These are phyloP conservation scores for Ennomos quercinarius DNA, from an alignment of 2,888 invertebrate species.

Conservation along the genomic window DNA sequence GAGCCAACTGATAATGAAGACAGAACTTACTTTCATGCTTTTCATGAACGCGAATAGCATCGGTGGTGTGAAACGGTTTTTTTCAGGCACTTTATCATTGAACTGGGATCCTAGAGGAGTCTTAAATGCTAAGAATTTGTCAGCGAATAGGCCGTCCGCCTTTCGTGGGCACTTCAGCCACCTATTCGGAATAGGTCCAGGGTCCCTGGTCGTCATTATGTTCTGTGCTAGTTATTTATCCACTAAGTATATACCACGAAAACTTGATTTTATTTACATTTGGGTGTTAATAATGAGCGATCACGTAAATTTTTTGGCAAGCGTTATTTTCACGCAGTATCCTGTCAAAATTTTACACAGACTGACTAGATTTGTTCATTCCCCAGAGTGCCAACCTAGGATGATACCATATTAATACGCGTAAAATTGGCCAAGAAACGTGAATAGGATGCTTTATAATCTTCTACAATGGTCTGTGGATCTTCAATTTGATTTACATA, in stretches of 20 bases:
- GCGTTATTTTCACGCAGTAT: no score
- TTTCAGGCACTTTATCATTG: constrained; percentile 93
- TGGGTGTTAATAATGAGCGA: constrained; percentile 10
- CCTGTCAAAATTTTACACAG: no score
- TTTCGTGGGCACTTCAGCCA: constrained; percentile 96
- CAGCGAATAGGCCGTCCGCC: constrained; percentile 88
- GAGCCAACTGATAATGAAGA: constrained; percentile 8
- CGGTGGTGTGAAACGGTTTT: constrained; percentile 93
- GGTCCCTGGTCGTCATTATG: constrained; percentile 70
- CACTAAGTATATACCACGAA: constrained; percentile 32
- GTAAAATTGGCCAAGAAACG: no score
- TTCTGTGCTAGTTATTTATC: constrained; percentile 29
- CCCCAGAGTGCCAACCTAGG: no score
- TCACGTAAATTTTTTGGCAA: constrained; percentile 22
- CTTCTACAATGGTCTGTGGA: no score
- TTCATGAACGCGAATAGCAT: constrained; percentile 94
- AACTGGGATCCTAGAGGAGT: constrained; percentile 95
- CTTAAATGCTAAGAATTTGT: constrained; percentile 97
- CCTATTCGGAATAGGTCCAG: constrained; percentile 91
- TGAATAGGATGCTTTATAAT: no score
- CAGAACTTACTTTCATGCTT: constrained; percentile 87
- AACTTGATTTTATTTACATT: constrained; percentile 36
- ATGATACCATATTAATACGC: no score
- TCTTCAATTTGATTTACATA: no score
- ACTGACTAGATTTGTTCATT: no score